A percentile compares a stretch with the other conserved stretches of the same genome.
These are phyloP conservation scores for Labroides dimidiatus DNA, from an alignment of 2,797 vertebrate species.

Conservation along the genomic window DNA sequence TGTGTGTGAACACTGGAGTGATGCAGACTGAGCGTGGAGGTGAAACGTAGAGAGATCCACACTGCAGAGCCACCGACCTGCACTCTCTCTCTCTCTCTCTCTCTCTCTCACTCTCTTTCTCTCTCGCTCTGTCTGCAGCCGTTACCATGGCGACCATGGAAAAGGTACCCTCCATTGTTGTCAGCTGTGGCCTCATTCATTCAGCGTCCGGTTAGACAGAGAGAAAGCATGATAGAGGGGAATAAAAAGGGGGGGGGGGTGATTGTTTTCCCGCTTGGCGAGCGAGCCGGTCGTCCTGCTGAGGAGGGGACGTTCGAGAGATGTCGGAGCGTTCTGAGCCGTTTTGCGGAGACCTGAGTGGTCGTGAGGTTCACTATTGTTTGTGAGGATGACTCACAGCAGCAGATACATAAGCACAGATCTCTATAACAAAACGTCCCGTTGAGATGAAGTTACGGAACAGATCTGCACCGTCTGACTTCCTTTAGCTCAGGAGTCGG, in stretches of 20 bases:
- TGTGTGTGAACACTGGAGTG: too few species aligned
- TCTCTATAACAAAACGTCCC: slow-evolving; percentile 16
- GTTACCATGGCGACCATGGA: slow-evolving; percentile 80
- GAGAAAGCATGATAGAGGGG: too few species aligned
- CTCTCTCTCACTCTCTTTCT: slow-evolving; percentile 40
- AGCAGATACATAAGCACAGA: slow-evolving; percentile 10
- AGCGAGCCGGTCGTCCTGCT: slow-evolving; percentile 48
- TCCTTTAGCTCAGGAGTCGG: neutral
- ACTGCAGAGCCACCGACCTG: slow-evolving; percentile 73
- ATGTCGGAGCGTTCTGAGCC: slow-evolving; percentile 45
- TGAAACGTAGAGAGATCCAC: slow-evolving; percentile 52
- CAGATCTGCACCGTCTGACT: neutral
- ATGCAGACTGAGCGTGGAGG: neutral
- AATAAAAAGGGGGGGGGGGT: neutral
- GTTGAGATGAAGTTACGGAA: slow-evolving; percentile 12
- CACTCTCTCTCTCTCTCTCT: slow-evolving; percentile 32
- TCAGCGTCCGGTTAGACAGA: slow-evolving; percentile 42
- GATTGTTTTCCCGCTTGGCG: slow-evolving; percentile 45
- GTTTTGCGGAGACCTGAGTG: slow-evolving; percentile 33
- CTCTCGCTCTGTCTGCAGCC: slow-evolving; percentile 76
- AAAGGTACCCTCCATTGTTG: slow-evolving; percentile 83
- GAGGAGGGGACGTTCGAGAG: slow-evolving; percentile 13
- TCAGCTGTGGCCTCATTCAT: slow-evolving; percentile 80
- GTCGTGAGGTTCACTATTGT: slow-evolving; percentile 53
- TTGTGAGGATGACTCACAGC: slow-evolving; percentile 64